Evolutionary conservation across 2,797 vertebrate species (phyloP), one percentile per base, ranked within the genome.

Genomic region (Ciconia nigra): DNA sequence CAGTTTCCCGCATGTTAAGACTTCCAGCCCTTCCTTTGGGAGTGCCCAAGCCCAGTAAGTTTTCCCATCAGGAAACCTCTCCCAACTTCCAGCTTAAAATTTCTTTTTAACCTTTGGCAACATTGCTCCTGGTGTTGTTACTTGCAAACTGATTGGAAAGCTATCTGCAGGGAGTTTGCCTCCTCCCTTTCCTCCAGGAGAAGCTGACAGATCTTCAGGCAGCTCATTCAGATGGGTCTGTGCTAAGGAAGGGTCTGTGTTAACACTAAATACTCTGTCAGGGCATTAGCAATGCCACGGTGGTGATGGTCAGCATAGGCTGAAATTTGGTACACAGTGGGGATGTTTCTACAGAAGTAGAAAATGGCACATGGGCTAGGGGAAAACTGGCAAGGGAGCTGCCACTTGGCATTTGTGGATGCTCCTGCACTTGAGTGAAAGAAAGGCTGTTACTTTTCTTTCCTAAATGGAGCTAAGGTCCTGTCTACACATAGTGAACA

Each of bases 11-110:
- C 47, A 25, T 10, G 9, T 71, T 91, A 91, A 81, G 91, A 71
- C 62, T 90, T 94, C 76, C 87, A 93, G 71, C 58, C 62, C 79
- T 97, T 97, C 96, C 95, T 93, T 78, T 96, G 89, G 84, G 90
- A 95, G 69, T 70, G 62, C 65, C 76, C 73, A 89, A 66, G 58
- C 54, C 9, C 41, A 86, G 39, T 94, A 93, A 62, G 54, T 76
- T 94, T 97, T 96, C 94, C 93, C n/a, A 72, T 91, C 97, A 96
- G 97, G 96, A 97, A 97, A 94, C 95, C 84, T 94, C 94, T 91
- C 96, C 97, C 92, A 86, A 4, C 37, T 93, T 92, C 37, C 82
- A 95, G 72, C 46, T 81, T 78, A 69, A 80, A 62, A 39, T 51
- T 86, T 83, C 51, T 87, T 95, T 94, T 89, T 92, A 83, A 80